phyloP scores from a whole-genome alignment of 2,888 invertebrate genomes.

The Calliscelio sp. region DNA sequence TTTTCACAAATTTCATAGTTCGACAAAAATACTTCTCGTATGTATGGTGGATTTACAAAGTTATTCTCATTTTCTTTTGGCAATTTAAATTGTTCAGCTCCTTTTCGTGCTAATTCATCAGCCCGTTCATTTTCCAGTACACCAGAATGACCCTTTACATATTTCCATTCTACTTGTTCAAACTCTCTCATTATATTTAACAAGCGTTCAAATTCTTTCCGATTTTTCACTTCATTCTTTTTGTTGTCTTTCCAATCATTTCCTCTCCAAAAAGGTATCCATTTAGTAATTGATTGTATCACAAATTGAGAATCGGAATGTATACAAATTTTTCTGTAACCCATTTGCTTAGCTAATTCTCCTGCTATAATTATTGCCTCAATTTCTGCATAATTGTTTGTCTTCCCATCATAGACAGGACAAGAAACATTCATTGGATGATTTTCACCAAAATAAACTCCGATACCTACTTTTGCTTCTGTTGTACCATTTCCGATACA shows the following conservation, averaged over 20 bases:
- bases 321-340: background rate
- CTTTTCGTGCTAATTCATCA: conserved; percentile 31
- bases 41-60: too few relatives aligned
- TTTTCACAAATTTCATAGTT: too few relatives aligned
- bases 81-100: background rate
- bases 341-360: too few relatives aligned
- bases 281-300: conserved; percentile 6
- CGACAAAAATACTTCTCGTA: too few relatives aligned
- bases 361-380: too few relatives aligned
- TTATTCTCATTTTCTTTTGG: too few relatives aligned
- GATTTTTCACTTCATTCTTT: background rate
- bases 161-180: conserved; percentile 9
- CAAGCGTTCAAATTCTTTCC: background rate
- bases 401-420: too few relatives aligned
- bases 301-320: conserved; percentile 31
- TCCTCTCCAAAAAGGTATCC: conserved; percentile 14
- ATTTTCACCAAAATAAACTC: too few relatives aligned
- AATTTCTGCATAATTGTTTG: too few relatives aligned
- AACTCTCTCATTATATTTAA: background rate
- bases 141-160: conserved; percentile 31
- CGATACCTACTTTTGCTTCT: too few relatives aligned
- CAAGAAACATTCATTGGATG: too few relatives aligned
- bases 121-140: conserved; percentile 30
- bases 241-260: conserved; percentile 32
- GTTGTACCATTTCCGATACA: too few relatives aligned